Evolutionary conservation across 1,140 invertebrate genomes (phyloP), one percentile per base, ranked within the genome.

Genomic region (Coboldia fuscipes): DNA sequence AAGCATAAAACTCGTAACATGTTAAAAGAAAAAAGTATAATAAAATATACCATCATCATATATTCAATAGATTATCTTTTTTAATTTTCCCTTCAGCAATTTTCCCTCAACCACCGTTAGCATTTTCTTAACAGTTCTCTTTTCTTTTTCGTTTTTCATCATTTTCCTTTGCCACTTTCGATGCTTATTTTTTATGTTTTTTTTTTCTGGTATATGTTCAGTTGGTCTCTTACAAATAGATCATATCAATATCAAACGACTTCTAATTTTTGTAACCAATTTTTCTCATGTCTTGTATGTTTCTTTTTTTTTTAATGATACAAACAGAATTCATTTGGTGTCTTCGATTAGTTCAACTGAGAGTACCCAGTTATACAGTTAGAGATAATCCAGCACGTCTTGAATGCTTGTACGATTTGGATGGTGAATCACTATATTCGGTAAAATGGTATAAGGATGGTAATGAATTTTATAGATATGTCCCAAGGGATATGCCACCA

Each of bases 381-480:
- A 55, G 68, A 37, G 74, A 72, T 14, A 63, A 68, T 35, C 59
- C 62, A 36, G 63, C 66, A 18, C 51, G 49, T 33, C 53, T 76
- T 39, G 61, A 67, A 47, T 75, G 72, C 48, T 56, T 62, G 39
- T 76, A 68, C 49, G 60, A 71, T 47, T 55, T 75, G 47, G 72
- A 75, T 42, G 62, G 57, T 2, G 72, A 73, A 38, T 51, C 57
- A 15, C 63, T 82, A 18, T 82, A 81, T 50, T 76, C 75, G 4
- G 72, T 80, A 35, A 79, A 80, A 58, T 82, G 76, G 76, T 80
- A 79, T 61, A 74, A 70, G 53, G 74, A 73, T 41, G 66, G 67
- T 37, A 66, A 74, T 43, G 77, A 81, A 56, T 80, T 82, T 58
- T 82, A 75, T 54, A 66, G 76, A 54, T 80, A 71, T 55, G 68